Evolutionary conservation across 2,888 invertebrate genomes (phyloP).

Genomic region (Coremacera marginata): DNA sequence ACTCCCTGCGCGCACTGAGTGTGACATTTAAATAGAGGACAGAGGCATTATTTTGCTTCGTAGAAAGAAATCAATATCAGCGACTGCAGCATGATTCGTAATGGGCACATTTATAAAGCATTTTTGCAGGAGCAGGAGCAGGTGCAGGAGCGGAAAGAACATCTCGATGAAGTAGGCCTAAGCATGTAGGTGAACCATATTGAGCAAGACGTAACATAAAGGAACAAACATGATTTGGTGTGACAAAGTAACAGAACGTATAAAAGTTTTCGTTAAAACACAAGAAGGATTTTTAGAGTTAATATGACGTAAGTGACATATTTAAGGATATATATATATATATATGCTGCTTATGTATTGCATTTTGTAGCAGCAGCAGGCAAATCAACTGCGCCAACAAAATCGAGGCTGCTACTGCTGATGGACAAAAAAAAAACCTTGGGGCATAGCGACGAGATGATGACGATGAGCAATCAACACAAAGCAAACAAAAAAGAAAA

Average conservation of each 20-base stretch:
- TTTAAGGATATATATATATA: too few species aligned
- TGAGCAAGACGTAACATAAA: neutral
- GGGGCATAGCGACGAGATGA: neutral
- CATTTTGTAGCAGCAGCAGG: neutral
- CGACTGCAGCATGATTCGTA: neutral
- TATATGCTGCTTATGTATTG: too few species aligned
- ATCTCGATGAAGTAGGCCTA: too few species aligned
- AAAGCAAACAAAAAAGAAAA: neutral
- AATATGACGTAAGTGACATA: neutral
- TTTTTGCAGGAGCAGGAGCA: too few species aligned
- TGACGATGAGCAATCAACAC: too few species aligned
- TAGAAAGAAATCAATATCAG: constrained; percentile 22
- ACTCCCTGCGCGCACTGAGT: too few species aligned
- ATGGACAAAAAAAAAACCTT: constrained; percentile 25
- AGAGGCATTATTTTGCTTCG: neutral
- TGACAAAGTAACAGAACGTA: neutral
- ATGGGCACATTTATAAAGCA: too few species aligned
- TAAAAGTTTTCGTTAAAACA: neutral
- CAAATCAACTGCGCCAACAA: neutral
- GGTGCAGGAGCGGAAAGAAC: too few species aligned
- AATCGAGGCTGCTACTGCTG: neutral
- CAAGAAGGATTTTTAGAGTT: too few species aligned
- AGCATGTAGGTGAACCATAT: neutral
- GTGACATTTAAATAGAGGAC: too few species aligned
- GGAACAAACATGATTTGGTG: neutral